These are phyloP conservation scores for Drosophila hamatofila DNA, from an alignment of 2,888 invertebrate species.

Conservation along the genomic window DNA sequence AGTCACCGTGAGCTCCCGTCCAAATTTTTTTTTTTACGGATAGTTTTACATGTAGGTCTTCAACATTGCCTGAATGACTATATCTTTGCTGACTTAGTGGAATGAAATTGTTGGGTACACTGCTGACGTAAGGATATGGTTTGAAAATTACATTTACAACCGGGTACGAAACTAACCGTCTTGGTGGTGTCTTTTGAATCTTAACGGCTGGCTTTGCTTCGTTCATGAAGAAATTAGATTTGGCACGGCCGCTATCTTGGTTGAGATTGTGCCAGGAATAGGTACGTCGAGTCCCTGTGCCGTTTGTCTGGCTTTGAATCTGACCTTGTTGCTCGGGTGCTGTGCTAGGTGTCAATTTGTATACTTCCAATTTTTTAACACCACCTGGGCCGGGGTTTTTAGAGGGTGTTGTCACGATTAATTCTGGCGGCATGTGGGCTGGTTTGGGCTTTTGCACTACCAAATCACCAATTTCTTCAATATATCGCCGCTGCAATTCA, in stretches of 20 bases:
- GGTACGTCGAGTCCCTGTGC: conserved; percentile 67
- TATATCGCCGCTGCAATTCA: conserved; percentile 82
- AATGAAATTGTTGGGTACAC: conserved; percentile 61
- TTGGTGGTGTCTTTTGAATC: conserved; percentile 48
- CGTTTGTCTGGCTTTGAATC: conserved; percentile 14
- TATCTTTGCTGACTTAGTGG: conserved; percentile 50
- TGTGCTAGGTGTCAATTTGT: conserved; percentile 62
- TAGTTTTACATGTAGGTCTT: conserved; percentile 88
- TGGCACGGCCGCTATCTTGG: conserved; percentile 45
- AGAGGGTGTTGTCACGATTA: conserved; percentile 85
- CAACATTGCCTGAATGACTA: conserved; percentile 56
- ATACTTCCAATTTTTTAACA: conserved; percentile 62
- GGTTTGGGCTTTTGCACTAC: conserved; percentile 64
- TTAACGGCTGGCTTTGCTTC: conserved; percentile 49
- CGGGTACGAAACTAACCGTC: conserved; percentile 43
- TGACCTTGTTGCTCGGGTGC: conserved; percentile 57
- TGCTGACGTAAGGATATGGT: conserved; percentile 9
- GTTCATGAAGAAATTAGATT: conserved; percentile 27
- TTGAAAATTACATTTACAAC: not conserved
- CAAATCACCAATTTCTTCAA: conserved; percentile 79
- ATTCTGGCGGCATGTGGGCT: conserved; percentile 85
- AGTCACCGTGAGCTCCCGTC: conserved; percentile 87
- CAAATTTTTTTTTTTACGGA: conserved; percentile 91
- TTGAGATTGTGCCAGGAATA: conserved; percentile 85
- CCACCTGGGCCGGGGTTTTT: conserved; percentile 49